A percentile compares a stretch with the other conserved stretches of the same genome.
phyloP scores from a whole-genome alignment of 1,140 invertebrate genomes.

The Palaemon carinicauda region DNA sequence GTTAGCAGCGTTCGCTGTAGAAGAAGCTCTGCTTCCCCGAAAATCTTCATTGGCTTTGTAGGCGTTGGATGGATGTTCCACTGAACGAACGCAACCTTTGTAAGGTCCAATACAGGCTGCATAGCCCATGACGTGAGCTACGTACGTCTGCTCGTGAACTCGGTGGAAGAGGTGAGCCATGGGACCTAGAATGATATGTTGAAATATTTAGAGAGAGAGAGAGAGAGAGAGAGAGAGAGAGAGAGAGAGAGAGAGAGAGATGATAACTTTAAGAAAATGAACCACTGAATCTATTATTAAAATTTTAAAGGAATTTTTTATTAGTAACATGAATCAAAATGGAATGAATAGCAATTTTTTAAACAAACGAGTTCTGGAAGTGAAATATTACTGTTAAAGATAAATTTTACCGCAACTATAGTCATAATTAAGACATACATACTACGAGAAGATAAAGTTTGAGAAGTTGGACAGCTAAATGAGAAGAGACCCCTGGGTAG shows the following conservation, averaged over 20 bases:
- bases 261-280: too few relatives aligned
- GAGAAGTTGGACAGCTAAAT: not conserved
- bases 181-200: constrained; percentile 74
- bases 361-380: not conserved
- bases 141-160: constrained; percentile 75
- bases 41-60: not conserved
- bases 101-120: constrained; percentile 39
- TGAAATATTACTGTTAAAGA: too few relatives aligned
- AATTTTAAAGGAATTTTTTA: too few relatives aligned
- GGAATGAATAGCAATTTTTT: too few relatives aligned
- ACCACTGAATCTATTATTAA: too few relatives aligned
- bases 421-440: too few relatives aligned
- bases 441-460: not conserved
- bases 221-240: too few relatives aligned
- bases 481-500: not conserved
- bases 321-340: too few relatives aligned
- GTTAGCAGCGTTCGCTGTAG: not conserved
- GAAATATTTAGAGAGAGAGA: too few relatives aligned
- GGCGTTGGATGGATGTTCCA: not conserved
- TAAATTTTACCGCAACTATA: too few relatives aligned
- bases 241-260: too few relatives aligned
- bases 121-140: constrained; percentile 45
- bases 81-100: constrained; percentile 4
- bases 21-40: too few relatives aligned
- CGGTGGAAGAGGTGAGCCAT: constrained; percentile 87